Evolutionary conservation across 2,888 invertebrate species (phyloP).

Genomic region (Diaperis boleti): DNA sequence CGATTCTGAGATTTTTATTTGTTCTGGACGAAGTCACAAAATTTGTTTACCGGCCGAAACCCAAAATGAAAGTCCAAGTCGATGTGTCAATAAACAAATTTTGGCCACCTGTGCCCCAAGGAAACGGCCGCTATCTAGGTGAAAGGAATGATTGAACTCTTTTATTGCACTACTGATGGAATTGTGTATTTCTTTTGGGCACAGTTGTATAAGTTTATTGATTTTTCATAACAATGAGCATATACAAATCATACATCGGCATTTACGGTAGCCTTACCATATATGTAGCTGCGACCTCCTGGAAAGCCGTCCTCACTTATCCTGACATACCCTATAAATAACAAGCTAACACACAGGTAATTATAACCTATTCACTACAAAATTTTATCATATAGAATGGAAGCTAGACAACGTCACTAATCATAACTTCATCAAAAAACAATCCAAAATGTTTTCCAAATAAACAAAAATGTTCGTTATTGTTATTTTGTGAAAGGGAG

Average conservation of each 20-base stretch:
- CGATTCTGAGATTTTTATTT: constrained; percentile 34
- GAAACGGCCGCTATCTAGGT: constrained; percentile 17
- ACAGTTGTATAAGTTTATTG: constrained; percentile 28
- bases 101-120: constrained; percentile 39
- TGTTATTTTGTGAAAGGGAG: constrained; percentile 6
- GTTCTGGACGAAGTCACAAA: constrained; percentile 38
- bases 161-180: constrained; percentile 33
- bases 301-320: constrained; percentile 42
- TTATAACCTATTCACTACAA: constrained; percentile 48
- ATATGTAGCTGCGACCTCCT: constrained; percentile 46
- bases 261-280: constrained; percentile 47
- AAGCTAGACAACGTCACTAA: constrained; percentile 46
- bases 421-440: constrained; percentile 44
- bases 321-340: constrained; percentile 51
- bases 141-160: constrained; percentile 13
- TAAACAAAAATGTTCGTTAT: constrained; percentile 19
- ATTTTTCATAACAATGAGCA: constrained; percentile 38
- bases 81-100: constrained; percentile 41
- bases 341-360: constrained; percentile 50
- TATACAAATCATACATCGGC: constrained; percentile 41
- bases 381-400: constrained; percentile 45
- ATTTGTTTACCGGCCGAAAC: constrained; percentile 38
- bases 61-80: constrained; percentile 9
- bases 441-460: constrained; percentile 39
- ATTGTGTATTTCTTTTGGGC: constrained; percentile 40